Percentiles rank a stretch among this genome's conserved stretches.
phyloP scores from a whole-genome alignment of 2,888 invertebrate species.

The Pardosa pseudoannulata region DNA sequence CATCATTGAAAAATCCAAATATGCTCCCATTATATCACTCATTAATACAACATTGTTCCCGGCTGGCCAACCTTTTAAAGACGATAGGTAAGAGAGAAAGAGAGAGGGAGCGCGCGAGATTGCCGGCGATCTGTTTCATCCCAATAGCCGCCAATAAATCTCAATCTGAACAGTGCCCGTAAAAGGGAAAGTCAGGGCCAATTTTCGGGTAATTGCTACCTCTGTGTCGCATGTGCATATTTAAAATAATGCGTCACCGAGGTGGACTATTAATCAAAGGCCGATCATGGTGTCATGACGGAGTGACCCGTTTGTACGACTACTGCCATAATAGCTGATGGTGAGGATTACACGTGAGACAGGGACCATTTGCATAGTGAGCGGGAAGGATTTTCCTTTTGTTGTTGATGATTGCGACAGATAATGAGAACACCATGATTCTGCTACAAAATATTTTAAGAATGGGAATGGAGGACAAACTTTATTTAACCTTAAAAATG shows the following conservation, averaged over 20 bases:
- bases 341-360: not conserved
- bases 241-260: conserved; percentile 63
- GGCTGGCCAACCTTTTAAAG: not conserved
- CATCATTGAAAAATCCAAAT: not conserved
- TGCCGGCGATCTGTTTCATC: not conserved
- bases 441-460: too few relatives aligned
- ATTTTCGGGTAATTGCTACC: conserved; percentile 66
- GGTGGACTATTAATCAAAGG: conserved; percentile 53
- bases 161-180: conserved; percentile 26
- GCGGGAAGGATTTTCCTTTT: too few relatives aligned
- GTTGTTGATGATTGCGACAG: too few relatives aligned
- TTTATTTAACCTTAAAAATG: too few relatives aligned
- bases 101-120: not conserved
- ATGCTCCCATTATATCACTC: not conserved
- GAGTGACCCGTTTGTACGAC: conserved; percentile 4
- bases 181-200: conserved; percentile 39
- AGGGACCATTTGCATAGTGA: conserved; percentile 13
- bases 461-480: too few relatives aligned
- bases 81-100: too few relatives aligned
- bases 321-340: not conserved
- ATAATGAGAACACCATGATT: too few relatives aligned
- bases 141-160: conserved; percentile 39
- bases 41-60: not conserved
- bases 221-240: conserved; percentile 61
- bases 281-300: conserved; percentile 54